phyloP scores from a whole-genome alignment of 2,113 vertebrate genomes.

The Limanda limanda region DNA sequence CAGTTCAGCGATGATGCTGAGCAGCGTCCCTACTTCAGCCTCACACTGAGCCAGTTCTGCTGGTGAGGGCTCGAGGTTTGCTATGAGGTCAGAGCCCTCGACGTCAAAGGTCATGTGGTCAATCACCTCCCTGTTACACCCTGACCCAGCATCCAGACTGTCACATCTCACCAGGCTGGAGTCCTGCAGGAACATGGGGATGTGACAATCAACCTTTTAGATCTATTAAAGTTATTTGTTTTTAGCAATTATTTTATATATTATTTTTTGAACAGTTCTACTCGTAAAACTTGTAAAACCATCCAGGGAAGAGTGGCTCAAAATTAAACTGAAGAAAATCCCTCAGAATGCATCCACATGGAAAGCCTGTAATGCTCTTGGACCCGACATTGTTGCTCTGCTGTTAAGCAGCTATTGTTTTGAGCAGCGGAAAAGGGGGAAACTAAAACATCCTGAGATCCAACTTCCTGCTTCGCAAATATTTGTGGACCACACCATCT shows the following conservation, averaged over 20 bases:
- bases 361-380: constrained; percentile 10
- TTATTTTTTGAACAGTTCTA: not conserved
- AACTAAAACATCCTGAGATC: constrained; percentile 83
- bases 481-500: constrained; percentile 49
- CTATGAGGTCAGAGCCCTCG: constrained; percentile 46
- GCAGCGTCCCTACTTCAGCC: constrained; percentile 69
- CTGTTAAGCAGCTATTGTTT: constrained; percentile 78
- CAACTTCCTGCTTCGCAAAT: constrained; percentile 79
- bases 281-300: too few species aligned
- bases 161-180: constrained; percentile 60
- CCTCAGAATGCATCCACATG: not conserved
- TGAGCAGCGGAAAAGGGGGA: constrained; percentile 79
- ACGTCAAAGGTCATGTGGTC: constrained; percentile 43
- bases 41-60: constrained; percentile 79
- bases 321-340: not conserved
- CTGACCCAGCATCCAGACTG: constrained; percentile 60
- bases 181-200: constrained; percentile 46
- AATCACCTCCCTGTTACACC: constrained; percentile 47
- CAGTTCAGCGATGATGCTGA: constrained; percentile 72
- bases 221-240: not conserved
- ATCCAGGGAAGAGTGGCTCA: not conserved
- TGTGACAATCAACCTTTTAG: not conserved
- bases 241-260: not conserved
- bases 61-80: constrained; percentile 65
- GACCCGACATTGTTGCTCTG: constrained; percentile 42